Conservation (phyloP, 2,888 invertebrate species). For the Agonopterix arenella region DNA sequence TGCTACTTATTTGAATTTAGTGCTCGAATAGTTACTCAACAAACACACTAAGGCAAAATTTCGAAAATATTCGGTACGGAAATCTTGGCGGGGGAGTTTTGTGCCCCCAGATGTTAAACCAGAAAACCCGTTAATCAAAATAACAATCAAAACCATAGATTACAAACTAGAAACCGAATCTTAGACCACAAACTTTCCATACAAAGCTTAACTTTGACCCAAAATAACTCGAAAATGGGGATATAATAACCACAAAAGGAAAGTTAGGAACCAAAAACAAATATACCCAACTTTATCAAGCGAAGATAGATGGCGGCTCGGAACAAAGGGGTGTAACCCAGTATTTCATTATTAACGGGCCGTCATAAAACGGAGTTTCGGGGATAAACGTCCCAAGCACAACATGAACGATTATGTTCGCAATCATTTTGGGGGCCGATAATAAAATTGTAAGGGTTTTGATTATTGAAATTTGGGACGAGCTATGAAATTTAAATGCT, state of each 20-base stretch:
- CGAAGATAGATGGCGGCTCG: constrained; percentile 5
- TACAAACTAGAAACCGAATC: too few species aligned
- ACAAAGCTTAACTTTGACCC: background rate
- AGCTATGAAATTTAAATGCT: constrained; percentile 3
- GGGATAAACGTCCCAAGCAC: constrained; percentile 27
- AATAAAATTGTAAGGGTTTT: constrained; percentile 5
- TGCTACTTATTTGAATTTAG: too few species aligned
- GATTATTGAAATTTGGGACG: constrained; percentile 7
- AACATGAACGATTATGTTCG: constrained; percentile 8
- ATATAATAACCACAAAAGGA: background rate
- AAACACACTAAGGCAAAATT: too few species aligned
- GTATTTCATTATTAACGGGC: constrained; percentile 43
- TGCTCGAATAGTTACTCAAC: too few species aligned
- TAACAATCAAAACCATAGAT: too few species aligned
- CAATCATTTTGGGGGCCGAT: constrained; percentile 4
- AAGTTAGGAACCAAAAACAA: constrained; percentile 1
- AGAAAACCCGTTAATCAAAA: too few species aligned
- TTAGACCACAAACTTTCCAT: too few species aligned
- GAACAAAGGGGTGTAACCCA: constrained; percentile 19
- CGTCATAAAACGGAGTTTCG: constrained; percentile 31
- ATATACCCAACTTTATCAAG: constrained; percentile 5
- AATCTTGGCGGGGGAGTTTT: too few species aligned
- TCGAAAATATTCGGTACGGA: too few species aligned
- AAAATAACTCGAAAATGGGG: background rate
- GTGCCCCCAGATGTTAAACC: too few species aligned